phyloP scores from a whole-genome alignment of 2,113 vertebrate genomes.

The Poeciliopsis turrubarensis region DNA sequence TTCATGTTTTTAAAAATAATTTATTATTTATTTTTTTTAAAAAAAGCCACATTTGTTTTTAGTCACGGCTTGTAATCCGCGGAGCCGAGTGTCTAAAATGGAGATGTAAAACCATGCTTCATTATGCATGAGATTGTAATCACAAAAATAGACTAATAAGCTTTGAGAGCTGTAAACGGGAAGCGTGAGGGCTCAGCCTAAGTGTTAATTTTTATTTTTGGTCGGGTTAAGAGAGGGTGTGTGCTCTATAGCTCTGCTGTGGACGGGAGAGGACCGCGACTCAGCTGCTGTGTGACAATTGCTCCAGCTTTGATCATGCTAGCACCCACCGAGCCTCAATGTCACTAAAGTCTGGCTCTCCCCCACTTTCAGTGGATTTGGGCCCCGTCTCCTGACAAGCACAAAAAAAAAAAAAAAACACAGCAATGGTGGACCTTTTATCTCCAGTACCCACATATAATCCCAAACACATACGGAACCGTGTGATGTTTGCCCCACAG shows the following conservation, averaged over 20 bases:
- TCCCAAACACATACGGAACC: slow-evolving; percentile 41
- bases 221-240: slow-evolving; percentile 32
- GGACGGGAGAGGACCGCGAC: slow-evolving; percentile 47
- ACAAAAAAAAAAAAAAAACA: slow-evolving; percentile 7
- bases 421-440: slow-evolving; percentile 29
- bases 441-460: slow-evolving; percentile 42
- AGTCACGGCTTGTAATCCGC: slow-evolving; percentile 20
- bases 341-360: slow-evolving; percentile 60
- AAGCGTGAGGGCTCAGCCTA: slow-evolving; percentile 51
- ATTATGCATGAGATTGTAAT: slow-evolving; percentile 45
- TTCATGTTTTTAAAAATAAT: slow-evolving; percentile 22
- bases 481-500: slow-evolving; percentile 38
- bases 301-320: slow-evolving; percentile 68
- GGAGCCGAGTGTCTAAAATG: slow-evolving; percentile 29
- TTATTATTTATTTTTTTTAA: background rate
- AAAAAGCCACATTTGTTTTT: slow-evolving; percentile 12
- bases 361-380: slow-evolving; percentile 50
- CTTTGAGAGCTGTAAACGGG: slow-evolving; percentile 60
- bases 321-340: slow-evolving; percentile 57
- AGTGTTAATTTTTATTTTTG: slow-evolving; percentile 44
- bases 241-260: slow-evolving; percentile 9
- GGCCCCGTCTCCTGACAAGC: slow-evolving; percentile 36
- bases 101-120: slow-evolving; percentile 32
- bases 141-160: slow-evolving; percentile 63
- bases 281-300: slow-evolving; percentile 52